Percentiles rank a stretch among this genome's conserved stretches.
phyloP scores from a whole-genome alignment of 2,888 invertebrate species.

The Lymantria dispar region DNA sequence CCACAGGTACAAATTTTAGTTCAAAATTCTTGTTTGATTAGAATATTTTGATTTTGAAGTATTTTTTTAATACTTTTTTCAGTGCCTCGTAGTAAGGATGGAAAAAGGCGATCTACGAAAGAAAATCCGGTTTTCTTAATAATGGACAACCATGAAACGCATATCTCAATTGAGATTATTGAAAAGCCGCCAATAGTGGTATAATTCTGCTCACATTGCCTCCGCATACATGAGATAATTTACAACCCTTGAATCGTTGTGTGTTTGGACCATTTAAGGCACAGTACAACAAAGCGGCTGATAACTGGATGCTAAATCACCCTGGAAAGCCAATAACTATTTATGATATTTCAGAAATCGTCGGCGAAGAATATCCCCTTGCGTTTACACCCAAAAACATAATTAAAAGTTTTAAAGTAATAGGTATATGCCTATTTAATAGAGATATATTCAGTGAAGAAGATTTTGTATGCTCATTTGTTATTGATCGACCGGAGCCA shows the following conservation, averaged over 20 bases:
- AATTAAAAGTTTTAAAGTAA: neutral
- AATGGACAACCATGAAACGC: slow-evolving; percentile 43
- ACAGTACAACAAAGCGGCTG: slow-evolving; percentile 20
- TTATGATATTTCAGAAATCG: slow-evolving; percentile 18
- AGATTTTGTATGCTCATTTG: slow-evolving; percentile 17
- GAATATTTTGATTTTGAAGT: neutral
- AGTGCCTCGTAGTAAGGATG: slow-evolving; percentile 10
- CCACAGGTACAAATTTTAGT: neutral
- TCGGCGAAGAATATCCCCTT: slow-evolving; percentile 18
- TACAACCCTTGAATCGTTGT: slow-evolving; percentile 20
- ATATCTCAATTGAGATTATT: slow-evolving; percentile 32
- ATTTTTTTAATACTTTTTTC: neutral
- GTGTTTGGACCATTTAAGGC: slow-evolving; percentile 29
- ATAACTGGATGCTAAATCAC: slow-evolving; percentile 26
- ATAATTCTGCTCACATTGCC: slow-evolving; percentile 16
- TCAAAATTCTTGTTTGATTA: too few relatives aligned
- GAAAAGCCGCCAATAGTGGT: slow-evolving; percentile 28
- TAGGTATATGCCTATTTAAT: slow-evolving; percentile 19
- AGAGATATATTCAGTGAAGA: slow-evolving; percentile 17
- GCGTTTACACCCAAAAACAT: slow-evolving; percentile 20
- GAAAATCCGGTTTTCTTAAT: slow-evolving; percentile 26
- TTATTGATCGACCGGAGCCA: slow-evolving; percentile 18
- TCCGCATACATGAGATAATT: slow-evolving; percentile 6
- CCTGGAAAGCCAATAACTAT: slow-evolving; percentile 26
- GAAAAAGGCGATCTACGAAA: slow-evolving; percentile 6